Evolutionary conservation across 2,113 vertebrate genomes (phyloP).

Genomic region (Pteruthius melanotis): DNA sequence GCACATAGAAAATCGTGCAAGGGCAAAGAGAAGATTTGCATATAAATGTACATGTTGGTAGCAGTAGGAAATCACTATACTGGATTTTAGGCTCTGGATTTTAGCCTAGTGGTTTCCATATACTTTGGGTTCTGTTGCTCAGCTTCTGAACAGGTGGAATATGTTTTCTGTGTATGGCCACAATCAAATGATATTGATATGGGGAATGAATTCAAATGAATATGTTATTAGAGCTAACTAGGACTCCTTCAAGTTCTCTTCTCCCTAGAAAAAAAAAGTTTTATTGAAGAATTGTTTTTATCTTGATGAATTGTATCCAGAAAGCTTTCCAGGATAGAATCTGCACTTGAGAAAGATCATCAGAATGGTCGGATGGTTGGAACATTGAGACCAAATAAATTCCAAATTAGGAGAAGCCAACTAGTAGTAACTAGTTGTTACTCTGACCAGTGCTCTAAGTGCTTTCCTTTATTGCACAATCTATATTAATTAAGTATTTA

Average conservation of each 20-base stretch:
- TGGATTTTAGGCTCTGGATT: not conserved
- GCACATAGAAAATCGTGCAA: accelerated
- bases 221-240: not conserved
- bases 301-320: not conserved
- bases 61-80: not conserved
- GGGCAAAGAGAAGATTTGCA: not conserved
- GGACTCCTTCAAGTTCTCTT: not conserved
- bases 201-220: not conserved
- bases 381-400: not conserved
- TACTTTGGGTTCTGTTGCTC: not conserved
- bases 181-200: not conserved
- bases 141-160: not conserved
- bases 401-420: not conserved
- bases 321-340: not conserved
- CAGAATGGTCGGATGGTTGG: not conserved
- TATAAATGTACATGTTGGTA: not conserved
- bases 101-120: not conserved
- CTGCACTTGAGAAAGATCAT: not conserved
- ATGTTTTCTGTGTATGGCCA: not conserved
- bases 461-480: not conserved
- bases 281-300: not conserved
- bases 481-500: not conserved
- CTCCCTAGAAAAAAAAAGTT: not conserved
- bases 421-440: not conserved
- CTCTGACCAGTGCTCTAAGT: not conserved